Conservation (phyloP, 2,888 invertebrate species). For the Shargacucullia verbasci region DNA sequence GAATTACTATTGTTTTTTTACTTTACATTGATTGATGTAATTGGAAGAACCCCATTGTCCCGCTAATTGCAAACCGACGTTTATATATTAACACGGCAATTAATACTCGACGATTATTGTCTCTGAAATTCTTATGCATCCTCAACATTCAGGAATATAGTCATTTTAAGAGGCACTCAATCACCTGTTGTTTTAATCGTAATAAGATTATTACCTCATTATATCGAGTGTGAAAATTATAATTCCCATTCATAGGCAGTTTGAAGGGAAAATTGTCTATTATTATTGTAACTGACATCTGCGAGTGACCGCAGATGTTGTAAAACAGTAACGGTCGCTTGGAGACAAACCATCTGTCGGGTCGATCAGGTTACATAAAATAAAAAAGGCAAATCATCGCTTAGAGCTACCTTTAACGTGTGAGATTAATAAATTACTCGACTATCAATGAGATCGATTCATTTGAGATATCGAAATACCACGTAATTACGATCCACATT, state of each 20-base stretch:
- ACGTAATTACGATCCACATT: conserved; percentile 7
- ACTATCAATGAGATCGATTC: conserved; percentile 12
- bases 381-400: conserved; percentile 26
- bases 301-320: conserved; percentile 44
- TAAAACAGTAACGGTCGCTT: conserved; percentile 10
- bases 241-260: conserved; percentile 26
- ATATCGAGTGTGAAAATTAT: conserved; percentile 40
- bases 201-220: conserved; percentile 34
- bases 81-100: conserved; percentile 23
- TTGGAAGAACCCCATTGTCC: conserved; percentile 19
- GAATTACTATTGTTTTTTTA: conserved; percentile 8
- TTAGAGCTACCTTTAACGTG: conserved; percentile 13
- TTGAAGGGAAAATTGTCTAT: conserved; percentile 20
- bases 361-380: conserved; percentile 19
- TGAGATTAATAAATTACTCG: conserved; percentile 40
- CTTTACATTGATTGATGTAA: conserved; percentile 34
- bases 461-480: conserved; percentile 13
- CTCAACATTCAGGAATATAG: conserved; percentile 30
- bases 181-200: conserved; percentile 32
- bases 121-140: conserved; percentile 19
- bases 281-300: conserved; percentile 39
- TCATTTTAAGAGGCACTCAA: conserved; percentile 19
- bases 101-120: conserved; percentile 32
- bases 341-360: conserved; percentile 37
- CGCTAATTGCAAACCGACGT: conserved; percentile 23